Base-by-base conservation (phyloP, 2,113 vertebrate species). In the Apodemus speciosus region DNA sequence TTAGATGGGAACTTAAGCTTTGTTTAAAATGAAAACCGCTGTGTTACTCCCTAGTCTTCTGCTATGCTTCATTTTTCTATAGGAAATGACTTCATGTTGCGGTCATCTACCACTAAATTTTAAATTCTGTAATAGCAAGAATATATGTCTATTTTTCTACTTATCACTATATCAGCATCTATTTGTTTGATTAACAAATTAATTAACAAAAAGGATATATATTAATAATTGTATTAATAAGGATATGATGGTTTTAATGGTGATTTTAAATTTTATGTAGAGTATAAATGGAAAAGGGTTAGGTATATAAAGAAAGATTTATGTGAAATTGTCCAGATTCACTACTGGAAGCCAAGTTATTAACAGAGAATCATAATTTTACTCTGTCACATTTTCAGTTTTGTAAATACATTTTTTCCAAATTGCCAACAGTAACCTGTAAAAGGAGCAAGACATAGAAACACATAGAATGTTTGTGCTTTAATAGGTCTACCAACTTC, bases 401-500 rank as follows among this genome's bases (percentile, higher is more conserved):
- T 71, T n/a, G 76, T 64, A 95, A 89, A 90, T 89, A 83, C 64
- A 88, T 43, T 96, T 96, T 96, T 56, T 94, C 75, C 75, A 91
- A 49, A 88, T 90, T 81, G 89, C 46, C 43, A 88, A 23, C 64
- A 93, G 32, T 96, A 94, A 94, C 68, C 92, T 97, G 43, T 92
- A 88, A 94, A 97, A 93, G 13, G 72, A 97, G 84, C 5, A 96
- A 66, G 83, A 91, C 77, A 90, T 87, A 32, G 85, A 96, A 72
- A 21, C 32, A 93, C 87, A 83, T 90, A 81, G 94, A 96, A 95
- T 88, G 68, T 79, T 20, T 56, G 95, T 89, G 35, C 46, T 85
- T 96, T 93, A 90, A 95, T 85, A 97, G 76, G 46, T 91, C 94
- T 97, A 97, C 81, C 92, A 95, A 85, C 90, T 96, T 88, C 69